These are phyloP conservation scores for Tokudaia muenninki DNA, from an alignment of 2,797 vertebrate genomes.

Conservation along the genomic window DNA sequence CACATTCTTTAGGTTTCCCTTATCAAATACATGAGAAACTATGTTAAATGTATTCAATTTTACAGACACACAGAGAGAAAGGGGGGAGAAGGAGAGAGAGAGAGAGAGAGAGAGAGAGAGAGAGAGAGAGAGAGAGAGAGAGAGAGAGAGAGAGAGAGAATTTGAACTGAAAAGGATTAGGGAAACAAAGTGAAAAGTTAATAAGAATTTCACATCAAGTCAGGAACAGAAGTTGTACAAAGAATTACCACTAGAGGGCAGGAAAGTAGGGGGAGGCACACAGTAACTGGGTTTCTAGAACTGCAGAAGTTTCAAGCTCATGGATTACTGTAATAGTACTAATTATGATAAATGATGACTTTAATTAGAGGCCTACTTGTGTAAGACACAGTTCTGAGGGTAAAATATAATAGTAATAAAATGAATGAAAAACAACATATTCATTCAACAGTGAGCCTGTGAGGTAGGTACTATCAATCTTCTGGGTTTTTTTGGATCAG, in stretches of 20 bases:
- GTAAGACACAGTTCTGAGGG: background rate
- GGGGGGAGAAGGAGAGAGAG: background rate
- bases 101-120: background rate
- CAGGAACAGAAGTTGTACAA: background rate
- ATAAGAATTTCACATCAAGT: conserved; percentile 12
- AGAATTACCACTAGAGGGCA: conserved; percentile 76
- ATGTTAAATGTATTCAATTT: background rate
- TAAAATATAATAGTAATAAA: background rate
- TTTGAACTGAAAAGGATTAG: background rate
- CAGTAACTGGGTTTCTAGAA: background rate
- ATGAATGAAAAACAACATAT: background rate
- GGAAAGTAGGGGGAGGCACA: background rate
- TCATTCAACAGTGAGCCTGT: background rate
- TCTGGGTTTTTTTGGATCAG: background rate
- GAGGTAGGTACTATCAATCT: background rate
- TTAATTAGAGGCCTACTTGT: background rate
- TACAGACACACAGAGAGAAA: background rate
- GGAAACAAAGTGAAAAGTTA: background rate
- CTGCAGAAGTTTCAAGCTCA: background rate
- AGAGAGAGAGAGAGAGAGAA: background rate
- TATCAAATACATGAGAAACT: background rate
- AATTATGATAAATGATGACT: background rate
- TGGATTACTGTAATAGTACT: background rate
- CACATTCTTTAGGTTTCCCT: background rate
- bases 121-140: background rate